A percentile compares a stretch with the other conserved stretches of the same genome.
These are phyloP conservation scores for Thalassoma bifasciatum DNA, from an alignment of 2,113 vertebrate species.

Conservation along the genomic window DNA sequence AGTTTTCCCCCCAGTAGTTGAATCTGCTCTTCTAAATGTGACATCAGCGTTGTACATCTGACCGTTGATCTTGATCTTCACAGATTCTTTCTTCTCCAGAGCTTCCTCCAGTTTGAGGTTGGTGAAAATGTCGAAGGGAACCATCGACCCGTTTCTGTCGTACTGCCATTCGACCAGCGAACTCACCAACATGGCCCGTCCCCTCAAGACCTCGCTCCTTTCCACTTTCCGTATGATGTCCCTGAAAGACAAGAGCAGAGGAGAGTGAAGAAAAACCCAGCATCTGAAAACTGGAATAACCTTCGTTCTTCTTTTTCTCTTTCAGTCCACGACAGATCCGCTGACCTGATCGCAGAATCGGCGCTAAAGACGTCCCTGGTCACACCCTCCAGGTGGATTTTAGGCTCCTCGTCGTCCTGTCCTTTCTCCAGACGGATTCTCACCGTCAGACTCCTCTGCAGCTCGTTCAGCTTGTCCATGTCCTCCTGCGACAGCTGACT, in stretches of 20 bases:
- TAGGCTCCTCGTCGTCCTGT: slow-evolving; percentile 40
- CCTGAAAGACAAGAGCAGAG: slow-evolving; percentile 65
- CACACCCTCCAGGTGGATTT: slow-evolving; percentile 84
- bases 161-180: slow-evolving; percentile 86
- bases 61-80: slow-evolving; percentile 73
- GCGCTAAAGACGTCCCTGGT: slow-evolving; percentile 82
- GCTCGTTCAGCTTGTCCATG: slow-evolving; percentile 62
- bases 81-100: neutral
- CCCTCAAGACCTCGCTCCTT: slow-evolving; percentile 60
- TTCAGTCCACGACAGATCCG: neutral
- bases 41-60: slow-evolving; percentile 57
- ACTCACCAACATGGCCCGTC: slow-evolving; percentile 73
- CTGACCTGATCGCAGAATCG: slow-evolving; percentile 56
- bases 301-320: neutral
- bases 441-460: slow-evolving; percentile 84
- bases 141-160: rapidly evolving
- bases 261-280: neutral
- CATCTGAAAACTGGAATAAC: neutral
- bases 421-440: slow-evolving; percentile 74
- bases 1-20: neutral
- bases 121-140: slow-evolving; percentile 78
- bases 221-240: slow-evolving; percentile 81
- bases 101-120: slow-evolving; percentile 87
- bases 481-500: slow-evolving; percentile 77
- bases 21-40: slow-evolving; percentile 3